phyloP scores from a whole-genome alignment of 1,140 invertebrate genomes.

The Linepithema humile region DNA sequence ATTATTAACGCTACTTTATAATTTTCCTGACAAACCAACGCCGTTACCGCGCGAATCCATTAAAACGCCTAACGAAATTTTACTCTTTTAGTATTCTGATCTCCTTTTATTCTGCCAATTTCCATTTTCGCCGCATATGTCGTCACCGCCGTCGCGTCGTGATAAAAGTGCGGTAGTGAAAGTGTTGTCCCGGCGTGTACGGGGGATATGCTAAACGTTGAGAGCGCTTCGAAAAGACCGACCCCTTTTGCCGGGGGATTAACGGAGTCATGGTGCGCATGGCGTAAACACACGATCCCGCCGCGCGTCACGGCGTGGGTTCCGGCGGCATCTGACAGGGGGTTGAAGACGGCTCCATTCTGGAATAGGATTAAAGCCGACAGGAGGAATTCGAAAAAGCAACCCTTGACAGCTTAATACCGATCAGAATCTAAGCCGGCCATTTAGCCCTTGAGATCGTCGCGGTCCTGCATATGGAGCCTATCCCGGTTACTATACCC shows the following conservation, averaged over 20 bases:
- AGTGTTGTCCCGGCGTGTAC: conserved; percentile 49
- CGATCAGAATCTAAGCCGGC: conserved; percentile 78
- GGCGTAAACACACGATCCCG: conserved; percentile 76
- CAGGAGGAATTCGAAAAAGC: conserved; percentile 75
- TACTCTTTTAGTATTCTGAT: conserved; percentile 25
- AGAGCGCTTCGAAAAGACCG: conserved; percentile 41
- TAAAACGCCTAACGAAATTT: conserved; percentile 45
- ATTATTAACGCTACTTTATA: conserved; percentile 14
- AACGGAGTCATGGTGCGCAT: conserved; percentile 73
- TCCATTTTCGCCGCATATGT: conserved; percentile 43
- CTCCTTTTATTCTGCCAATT: conserved; percentile 35
- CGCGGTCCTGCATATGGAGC: conserved; percentile 51
- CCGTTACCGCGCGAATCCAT: neutral
- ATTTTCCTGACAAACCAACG: conserved; percentile 24
- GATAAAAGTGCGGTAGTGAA: conserved; percentile 44
- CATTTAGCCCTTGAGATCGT: conserved; percentile 73
- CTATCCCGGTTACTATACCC: conserved; percentile 35
- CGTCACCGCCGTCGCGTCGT: conserved; percentile 15
- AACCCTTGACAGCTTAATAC: conserved; percentile 81
- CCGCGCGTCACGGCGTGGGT: conserved; percentile 52
- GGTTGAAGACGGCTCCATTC: conserved; percentile 72
- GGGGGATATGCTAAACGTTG: conserved; percentile 61
- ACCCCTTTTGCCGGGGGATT: conserved; percentile 68
- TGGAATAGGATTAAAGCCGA: conserved; percentile 76
- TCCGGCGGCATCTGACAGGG: conserved; percentile 65